phyloP scores from a whole-genome alignment of 2,113 vertebrate species.

The Periophthalmus modestus region DNA sequence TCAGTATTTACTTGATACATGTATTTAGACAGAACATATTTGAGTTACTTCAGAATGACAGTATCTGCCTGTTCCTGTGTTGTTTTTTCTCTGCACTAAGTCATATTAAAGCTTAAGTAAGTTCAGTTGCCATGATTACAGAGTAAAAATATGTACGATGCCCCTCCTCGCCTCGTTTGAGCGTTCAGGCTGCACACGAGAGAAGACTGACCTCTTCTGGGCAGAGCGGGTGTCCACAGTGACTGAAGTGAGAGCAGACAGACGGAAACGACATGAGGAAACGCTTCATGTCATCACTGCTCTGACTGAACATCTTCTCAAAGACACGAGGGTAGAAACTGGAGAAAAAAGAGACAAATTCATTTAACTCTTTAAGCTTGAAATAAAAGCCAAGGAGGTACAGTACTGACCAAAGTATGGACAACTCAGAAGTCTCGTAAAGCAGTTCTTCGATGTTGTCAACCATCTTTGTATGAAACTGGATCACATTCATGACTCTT shows the following conservation, averaged over 20 bases:
- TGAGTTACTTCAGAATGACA: no score
- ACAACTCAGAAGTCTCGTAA: constrained; percentile 85
- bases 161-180: no score
- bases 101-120: no score
- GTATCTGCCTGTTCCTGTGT: not conserved
- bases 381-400: not conserved
- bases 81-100: not conserved
- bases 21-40: no score
- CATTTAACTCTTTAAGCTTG: not conserved
- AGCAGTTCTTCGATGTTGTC: constrained; percentile 82
- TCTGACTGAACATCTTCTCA: constrained; percentile 86
- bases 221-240: constrained; percentile 82
- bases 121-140: not conserved
- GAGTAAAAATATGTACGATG: not conserved
- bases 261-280: constrained; percentile 86
- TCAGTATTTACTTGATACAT: no score
- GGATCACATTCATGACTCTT: constrained; percentile 87
- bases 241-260: constrained; percentile 83
- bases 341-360: not conserved
- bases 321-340: constrained; percentile 84
- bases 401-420: constrained; percentile 83
- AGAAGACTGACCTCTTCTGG: constrained; percentile 89
- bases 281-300: constrained; percentile 83
- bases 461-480: constrained; percentile 90
- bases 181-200: constrained; percentile 2